These are phyloP conservation scores for Aphelinus atriplicis DNA, from an alignment of 1,140 invertebrate species.

Conservation along the genomic window DNA sequence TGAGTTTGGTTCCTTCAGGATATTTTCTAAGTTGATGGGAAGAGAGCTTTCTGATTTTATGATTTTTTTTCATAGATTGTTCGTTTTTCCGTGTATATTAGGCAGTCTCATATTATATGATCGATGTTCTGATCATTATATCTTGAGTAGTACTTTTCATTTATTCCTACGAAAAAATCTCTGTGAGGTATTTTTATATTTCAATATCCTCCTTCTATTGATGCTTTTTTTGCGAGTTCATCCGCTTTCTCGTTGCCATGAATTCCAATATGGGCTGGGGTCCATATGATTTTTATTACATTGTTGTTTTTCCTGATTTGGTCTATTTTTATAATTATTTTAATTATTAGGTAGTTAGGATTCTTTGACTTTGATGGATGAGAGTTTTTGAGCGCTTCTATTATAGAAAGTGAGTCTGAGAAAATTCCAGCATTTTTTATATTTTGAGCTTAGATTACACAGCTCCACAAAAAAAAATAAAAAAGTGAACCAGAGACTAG, in stretches of 20 bases:
- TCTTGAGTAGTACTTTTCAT: not conserved
- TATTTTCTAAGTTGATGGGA: no score
- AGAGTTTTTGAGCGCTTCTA: no score
- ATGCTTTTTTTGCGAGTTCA: not conserved
- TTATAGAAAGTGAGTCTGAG: not conserved
- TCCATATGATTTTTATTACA: not conserved
- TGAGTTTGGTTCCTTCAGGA: no score
- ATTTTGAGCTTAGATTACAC: not conserved
- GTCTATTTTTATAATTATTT: no score
- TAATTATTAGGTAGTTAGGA: no score
- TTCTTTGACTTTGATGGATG: no score
- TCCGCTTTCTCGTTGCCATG: not conserved
- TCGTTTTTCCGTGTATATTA: no score
- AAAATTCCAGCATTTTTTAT: not conserved
- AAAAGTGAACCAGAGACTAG: no score
- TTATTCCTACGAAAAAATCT: not conserved
- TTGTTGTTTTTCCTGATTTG: no score
- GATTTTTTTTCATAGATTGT: no score
- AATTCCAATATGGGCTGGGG: not conserved
- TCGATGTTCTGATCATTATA: not conserved
- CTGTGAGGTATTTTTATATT: not conserved
- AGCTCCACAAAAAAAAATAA: no score
- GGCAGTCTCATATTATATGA: constrained; percentile 1
- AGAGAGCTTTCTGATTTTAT: no score
- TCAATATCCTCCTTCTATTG: not conserved